phyloP scores from a whole-genome alignment of 2,113 vertebrate species.

The Dolichallabes microphthalmus region DNA sequence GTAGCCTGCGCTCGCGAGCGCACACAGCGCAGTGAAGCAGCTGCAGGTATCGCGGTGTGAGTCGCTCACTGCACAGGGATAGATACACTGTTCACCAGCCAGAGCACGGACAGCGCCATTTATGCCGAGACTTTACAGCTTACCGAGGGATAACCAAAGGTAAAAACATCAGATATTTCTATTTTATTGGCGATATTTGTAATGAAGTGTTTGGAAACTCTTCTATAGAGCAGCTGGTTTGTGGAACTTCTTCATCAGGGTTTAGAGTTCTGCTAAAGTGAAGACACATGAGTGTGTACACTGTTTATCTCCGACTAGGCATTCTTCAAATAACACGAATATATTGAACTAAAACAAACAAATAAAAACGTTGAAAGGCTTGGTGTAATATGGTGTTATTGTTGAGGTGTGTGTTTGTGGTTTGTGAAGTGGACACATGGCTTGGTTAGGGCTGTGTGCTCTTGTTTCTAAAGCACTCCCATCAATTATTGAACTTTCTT shows the following conservation, averaged over 20 bases:
- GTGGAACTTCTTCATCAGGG: constrained; percentile 23
- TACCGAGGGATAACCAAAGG: constrained; percentile 14
- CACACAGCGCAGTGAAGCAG: constrained; percentile 61
- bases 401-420: background rate
- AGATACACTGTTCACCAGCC: constrained; percentile 46
- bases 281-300: background rate
- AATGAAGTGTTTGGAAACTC: background rate
- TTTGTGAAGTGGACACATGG: constrained; percentile 4
- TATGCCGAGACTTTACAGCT: constrained; percentile 1
- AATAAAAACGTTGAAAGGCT: background rate
- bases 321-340: background rate
- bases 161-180: constrained; percentile 6
- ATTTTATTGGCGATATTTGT: background rate
- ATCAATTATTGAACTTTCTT: constrained; percentile 5
- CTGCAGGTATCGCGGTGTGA: constrained; percentile 65
- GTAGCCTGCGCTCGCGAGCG: constrained; percentile 60
- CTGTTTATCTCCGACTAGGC: background rate
- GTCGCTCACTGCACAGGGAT: constrained; percentile 59
- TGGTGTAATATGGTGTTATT: background rate
- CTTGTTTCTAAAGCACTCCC: background rate
- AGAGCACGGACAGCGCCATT: constrained; percentile 25
- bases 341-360: background rate
- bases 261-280: background rate
- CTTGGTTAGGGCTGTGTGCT: background rate
- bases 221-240: background rate